phyloP scores from a whole-genome alignment of 2,797 vertebrate genomes.

The Cuniculus paca region DNA sequence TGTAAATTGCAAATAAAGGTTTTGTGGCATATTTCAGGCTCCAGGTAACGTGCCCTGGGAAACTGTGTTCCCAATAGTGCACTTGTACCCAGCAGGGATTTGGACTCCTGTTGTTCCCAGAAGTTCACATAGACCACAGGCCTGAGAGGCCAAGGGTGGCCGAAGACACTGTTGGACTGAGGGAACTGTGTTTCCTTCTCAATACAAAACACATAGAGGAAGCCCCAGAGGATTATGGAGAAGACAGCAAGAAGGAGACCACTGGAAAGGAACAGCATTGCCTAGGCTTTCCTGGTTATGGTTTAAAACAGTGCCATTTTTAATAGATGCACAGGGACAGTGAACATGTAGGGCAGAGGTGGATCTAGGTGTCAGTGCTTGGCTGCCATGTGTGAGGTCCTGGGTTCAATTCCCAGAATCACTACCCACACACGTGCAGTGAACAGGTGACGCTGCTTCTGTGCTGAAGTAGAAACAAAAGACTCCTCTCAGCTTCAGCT shows the following conservation, averaged over 20 bases:
- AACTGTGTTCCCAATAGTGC: neutral
- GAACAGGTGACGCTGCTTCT: neutral
- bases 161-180: too few species aligned
- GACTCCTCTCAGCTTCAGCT: neutral
- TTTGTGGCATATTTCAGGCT: neutral
- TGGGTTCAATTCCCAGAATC: neutral
- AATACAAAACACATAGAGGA: neutral
- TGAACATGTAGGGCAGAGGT: neutral
- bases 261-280: neutral
- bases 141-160: rapidly evolving
- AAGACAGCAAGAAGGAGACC: too few species aligned
- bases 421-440: too few species aligned
- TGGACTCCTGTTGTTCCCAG: too few species aligned
- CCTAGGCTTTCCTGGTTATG: neutral
- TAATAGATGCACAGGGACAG: neutral
- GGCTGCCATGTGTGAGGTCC: neutral
- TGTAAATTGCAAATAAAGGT: neutral
- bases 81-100: too few species aligned
- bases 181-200: neutral
- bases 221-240: neutral
- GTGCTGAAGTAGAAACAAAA: neutral
- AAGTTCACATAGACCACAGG: neutral
- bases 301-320: neutral
- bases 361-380: neutral
- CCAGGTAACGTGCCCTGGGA: neutral